Percentiles rank a stretch among this genome's conserved stretches.
These are phyloP conservation scores for Cosmia pyralina DNA, from an alignment of 2,888 invertebrate species.

Conservation along the genomic window DNA sequence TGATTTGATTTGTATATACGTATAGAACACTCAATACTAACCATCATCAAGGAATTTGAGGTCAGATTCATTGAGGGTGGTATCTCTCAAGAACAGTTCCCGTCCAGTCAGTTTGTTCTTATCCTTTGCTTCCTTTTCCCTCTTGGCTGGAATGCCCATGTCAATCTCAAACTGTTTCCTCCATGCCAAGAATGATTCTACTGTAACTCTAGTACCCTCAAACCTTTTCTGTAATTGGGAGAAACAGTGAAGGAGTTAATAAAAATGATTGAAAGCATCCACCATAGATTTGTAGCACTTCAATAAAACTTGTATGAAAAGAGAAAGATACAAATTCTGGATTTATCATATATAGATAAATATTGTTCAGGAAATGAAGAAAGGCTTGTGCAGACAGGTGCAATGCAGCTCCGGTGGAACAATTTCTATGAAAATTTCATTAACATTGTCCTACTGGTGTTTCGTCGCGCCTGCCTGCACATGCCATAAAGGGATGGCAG, in stretches of 20 bases:
- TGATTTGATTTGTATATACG: neutral
- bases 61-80: slow-evolving; percentile 98
- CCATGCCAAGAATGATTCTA: slow-evolving; percentile 98
- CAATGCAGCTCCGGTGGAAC: too few species aligned
- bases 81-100: slow-evolving; percentile 98
- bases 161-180: slow-evolving; percentile 97
- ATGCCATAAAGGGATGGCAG: neutral
- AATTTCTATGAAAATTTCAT: too few species aligned
- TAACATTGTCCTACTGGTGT: too few species aligned
- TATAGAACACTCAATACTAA: slow-evolving; percentile 67
- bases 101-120: slow-evolving; percentile 96
- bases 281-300: neutral
- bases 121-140: slow-evolving; percentile 93
- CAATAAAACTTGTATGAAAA: neutral
- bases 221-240: slow-evolving; percentile 93
- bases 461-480: too few species aligned
- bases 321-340: too few species aligned
- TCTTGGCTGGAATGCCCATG: slow-evolving; percentile 93
- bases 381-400: too few species aligned
- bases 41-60: slow-evolving; percentile 98
- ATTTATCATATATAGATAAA: too few species aligned
- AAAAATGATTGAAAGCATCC: neutral
- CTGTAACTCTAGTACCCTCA: slow-evolving; percentile 98
- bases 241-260: neutral
- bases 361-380: neutral